Conservation (phyloP, 2,888 invertebrate genomes). For the Idaea dimidiata region DNA sequence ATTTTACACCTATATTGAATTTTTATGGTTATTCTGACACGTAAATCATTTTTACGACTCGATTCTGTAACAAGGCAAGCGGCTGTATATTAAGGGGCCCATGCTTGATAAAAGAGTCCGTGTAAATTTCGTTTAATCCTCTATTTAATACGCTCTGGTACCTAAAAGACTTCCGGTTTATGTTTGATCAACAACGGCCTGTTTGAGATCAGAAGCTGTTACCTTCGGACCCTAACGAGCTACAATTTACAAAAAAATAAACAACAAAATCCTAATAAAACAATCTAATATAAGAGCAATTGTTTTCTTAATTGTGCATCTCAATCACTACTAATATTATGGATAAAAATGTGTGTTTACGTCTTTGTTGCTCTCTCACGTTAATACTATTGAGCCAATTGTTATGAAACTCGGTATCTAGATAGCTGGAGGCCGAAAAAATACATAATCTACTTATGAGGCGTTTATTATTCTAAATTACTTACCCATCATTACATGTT, state of each 20-base stretch:
- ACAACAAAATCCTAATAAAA: neutral
- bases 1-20: slow-evolving; percentile 52
- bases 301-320: neutral
- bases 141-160: slow-evolving; percentile 7
- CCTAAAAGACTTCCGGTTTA: slow-evolving; percentile 10
- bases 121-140: slow-evolving; percentile 17
- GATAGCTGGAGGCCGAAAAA: no score
- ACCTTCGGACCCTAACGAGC: neutral
- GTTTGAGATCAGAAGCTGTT: slow-evolving; percentile 11
- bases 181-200: neutral
- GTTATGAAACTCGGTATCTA: neutral
- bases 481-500: slow-evolving; percentile 2
- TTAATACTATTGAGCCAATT: neutral
- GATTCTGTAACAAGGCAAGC: slow-evolving; percentile 38
- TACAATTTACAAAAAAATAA: neutral
- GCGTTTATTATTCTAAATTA: no score
- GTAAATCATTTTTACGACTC: slow-evolving; percentile 53
- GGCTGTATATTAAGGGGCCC: slow-evolving; percentile 28
- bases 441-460: no score
- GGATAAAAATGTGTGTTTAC: no score
- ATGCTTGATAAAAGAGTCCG: slow-evolving; percentile 12
- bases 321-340: no score
- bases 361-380: no score
- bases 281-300: neutral
- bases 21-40: slow-evolving; percentile 55